Percentiles rank a stretch among this genome's conserved stretches.
Evolutionary conservation across 2,113 vertebrate genomes (phyloP).

Genomic region (Cnemophilus loriae): DNA sequence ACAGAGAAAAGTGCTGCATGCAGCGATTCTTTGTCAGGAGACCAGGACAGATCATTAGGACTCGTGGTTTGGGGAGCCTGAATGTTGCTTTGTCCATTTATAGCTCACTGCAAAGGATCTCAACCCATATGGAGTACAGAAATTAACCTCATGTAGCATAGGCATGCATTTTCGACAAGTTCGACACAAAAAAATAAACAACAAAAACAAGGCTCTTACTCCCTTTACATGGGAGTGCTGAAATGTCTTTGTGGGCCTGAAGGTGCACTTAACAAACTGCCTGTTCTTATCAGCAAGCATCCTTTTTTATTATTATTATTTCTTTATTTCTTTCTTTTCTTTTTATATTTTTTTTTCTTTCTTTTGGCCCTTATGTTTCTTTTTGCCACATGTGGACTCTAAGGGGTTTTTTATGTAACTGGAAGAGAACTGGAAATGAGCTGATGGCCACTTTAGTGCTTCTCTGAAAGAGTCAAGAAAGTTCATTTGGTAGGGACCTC

Average conservation of each 20-base stretch:
- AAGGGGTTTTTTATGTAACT: background rate
- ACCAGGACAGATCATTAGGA: background rate
- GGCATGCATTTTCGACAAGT: constrained; percentile 46
- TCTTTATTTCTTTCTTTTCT: rapidly evolving
- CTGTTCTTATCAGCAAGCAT: constrained; percentile 43
- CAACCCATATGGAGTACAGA: constrained; percentile 18
- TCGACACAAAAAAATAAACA: background rate
- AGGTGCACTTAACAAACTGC: constrained; percentile 72
- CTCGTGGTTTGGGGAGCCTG: background rate
- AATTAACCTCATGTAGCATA: constrained; percentile 60
- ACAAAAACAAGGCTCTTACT: background rate
- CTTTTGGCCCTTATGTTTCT: background rate
- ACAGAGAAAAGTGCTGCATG: constrained; percentile 33
- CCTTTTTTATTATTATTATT: background rate
- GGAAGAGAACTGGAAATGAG: background rate
- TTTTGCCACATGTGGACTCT: background rate
- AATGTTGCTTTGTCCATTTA: constrained; percentile 53
- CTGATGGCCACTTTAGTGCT: background rate
- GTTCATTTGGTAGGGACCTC: background rate
- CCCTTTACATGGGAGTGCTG: constrained; percentile 48
- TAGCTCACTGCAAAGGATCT: constrained; percentile 34
- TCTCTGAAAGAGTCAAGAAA: background rate
- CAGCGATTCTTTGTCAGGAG: background rate
- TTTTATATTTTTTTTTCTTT: background rate
- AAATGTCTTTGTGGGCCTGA: constrained; percentile 77